Evolutionary conservation across 2,797 vertebrate species (phyloP).

Genomic region (Peromyscus nudipes): DNA sequence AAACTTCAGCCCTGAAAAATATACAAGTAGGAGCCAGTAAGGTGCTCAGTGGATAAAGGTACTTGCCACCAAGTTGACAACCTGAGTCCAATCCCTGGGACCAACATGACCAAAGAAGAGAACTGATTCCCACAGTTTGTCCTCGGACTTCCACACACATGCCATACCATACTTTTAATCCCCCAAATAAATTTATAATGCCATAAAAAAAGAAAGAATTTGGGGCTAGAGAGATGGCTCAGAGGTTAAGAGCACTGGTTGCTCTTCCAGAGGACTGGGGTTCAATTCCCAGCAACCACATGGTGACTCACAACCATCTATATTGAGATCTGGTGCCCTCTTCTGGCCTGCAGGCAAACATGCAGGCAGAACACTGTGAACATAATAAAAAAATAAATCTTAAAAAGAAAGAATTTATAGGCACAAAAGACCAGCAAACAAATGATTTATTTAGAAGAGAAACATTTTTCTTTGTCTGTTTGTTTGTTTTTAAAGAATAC

Average conservation of each 20-base stretch:
- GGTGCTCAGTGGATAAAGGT: background rate
- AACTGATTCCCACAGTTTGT: background rate
- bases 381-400: too few relatives aligned
- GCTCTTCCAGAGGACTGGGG: too few relatives aligned
- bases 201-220: background rate
- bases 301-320: too few relatives aligned
- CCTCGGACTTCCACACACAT: background rate
- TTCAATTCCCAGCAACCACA: too few relatives aligned
- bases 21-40: background rate
- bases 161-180: background rate
- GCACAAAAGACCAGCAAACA: background rate
- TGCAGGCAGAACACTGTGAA: too few relatives aligned
- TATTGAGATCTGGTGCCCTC: too few relatives aligned
- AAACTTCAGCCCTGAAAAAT: background rate
- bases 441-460: background rate
- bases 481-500: background rate
- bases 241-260: too few relatives aligned
- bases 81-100: background rate
- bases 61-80: background rate
- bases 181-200: background rate
- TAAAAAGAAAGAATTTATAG: background rate
- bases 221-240: too few relatives aligned
- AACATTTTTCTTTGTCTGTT: background rate
- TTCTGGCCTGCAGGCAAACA: too few relatives aligned
- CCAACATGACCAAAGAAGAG: background rate